Percentiles rank a stretch among this genome's conserved stretches.
These are phyloP conservation scores for Echinometra lucunter DNA, from an alignment of 53 echinoderm and acorn worm species.

Conservation along the genomic window DNA sequence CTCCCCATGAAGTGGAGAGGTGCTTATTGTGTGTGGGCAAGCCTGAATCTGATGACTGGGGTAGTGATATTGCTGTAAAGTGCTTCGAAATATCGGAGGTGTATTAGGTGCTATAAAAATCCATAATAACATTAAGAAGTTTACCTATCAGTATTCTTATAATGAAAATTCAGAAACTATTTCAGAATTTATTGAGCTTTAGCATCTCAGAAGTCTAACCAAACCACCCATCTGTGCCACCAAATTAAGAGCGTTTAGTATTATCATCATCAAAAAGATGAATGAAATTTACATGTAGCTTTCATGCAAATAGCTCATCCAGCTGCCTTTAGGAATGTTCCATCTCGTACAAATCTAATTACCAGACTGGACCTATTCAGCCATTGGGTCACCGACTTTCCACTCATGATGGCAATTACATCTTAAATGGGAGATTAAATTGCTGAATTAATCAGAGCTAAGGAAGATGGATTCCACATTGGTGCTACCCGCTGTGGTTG, in stretches of 20 bases:
- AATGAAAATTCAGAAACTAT: too few relatives aligned
- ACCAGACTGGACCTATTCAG: conserved; percentile 15
- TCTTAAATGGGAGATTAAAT: conserved; percentile 60
- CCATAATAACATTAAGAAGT: background rate
- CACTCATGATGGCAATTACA: conserved; percentile 55
- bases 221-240: background rate
- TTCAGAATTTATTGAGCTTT: too few relatives aligned
- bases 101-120: too few relatives aligned
- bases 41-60: too few relatives aligned
- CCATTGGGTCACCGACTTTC: background rate
- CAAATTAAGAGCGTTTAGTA: background rate
- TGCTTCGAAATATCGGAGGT: too few relatives aligned
- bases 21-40: too few relatives aligned
- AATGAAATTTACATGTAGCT: background rate
- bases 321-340: conserved; percentile 12
- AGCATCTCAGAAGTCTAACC: background rate
- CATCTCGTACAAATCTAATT: conserved; percentile 41
- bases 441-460: conserved; percentile 56
- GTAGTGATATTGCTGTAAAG: too few relatives aligned
- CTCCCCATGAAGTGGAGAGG: too few relatives aligned
- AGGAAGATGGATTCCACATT: conserved; percentile 40
- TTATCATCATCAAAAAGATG: background rate
- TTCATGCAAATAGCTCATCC: background rate
- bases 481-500: background rate
- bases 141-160: background rate